Percentiles rank a stretch among this genome's conserved stretches.
Conservation (phyloP, 2,113 vertebrate genomes). For the Scytalopus superciliaris region DNA sequence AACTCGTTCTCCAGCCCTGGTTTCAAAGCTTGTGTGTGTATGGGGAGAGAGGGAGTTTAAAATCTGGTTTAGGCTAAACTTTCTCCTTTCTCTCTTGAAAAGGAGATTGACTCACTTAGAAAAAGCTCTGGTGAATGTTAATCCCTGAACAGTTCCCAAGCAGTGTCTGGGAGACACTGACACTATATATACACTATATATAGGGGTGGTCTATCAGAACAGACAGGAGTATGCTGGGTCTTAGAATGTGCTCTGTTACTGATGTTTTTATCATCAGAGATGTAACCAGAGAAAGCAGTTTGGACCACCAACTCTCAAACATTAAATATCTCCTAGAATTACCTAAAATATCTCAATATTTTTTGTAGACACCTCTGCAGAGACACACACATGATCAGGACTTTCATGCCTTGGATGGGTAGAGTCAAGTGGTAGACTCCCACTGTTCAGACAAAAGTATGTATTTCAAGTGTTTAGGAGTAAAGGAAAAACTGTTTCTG, state of each 20-base stretch:
- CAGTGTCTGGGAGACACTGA: not conserved
- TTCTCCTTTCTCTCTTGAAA: not conserved
- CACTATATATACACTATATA: too few species aligned
- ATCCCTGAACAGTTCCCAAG: not conserved
- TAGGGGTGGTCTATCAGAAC: not conserved
- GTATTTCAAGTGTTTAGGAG: not conserved
- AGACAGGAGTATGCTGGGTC: not conserved
- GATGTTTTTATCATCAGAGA: not conserved
- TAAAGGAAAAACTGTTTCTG: not conserved
- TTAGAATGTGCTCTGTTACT: not conserved
- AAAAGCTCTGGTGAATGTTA: not conserved
- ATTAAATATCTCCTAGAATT: not conserved
- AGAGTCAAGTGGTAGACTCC: not conserved
- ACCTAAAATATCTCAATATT: not conserved
- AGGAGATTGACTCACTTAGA: not conserved
- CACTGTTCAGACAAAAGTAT: not conserved
- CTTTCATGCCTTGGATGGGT: not conserved
- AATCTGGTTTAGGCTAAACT: not conserved
- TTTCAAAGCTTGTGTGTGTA: not conserved
- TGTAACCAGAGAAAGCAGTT: not conserved
- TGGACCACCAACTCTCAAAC: not conserved
- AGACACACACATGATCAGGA: accelerated
- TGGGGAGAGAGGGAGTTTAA: not conserved
- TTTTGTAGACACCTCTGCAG: not conserved
- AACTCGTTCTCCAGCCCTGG: not conserved